Evolutionary conservation across 2,113 vertebrate species (phyloP).

Genomic region (Microtus montanus): DNA sequence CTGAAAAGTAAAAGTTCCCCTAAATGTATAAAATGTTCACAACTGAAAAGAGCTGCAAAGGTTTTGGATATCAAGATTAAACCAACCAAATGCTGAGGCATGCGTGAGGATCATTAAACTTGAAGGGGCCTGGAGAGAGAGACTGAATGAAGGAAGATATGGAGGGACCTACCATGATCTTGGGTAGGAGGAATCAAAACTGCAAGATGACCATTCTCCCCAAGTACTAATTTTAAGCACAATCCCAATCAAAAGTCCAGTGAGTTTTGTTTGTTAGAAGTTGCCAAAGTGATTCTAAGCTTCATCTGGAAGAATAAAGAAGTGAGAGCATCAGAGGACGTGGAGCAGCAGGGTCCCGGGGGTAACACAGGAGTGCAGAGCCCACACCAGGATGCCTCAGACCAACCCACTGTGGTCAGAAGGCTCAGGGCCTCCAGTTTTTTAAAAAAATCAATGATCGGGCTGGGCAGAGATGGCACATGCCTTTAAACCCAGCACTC

Average conservation of each 20-base stretch:
- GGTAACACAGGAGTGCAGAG: neutral
- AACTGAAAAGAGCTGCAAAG: conserved; percentile 19
- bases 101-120: neutral
- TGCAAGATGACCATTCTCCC: conserved; percentile 50
- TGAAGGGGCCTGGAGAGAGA: neutral
- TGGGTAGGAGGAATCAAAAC: conserved; percentile 60
- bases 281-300: conserved; percentile 65
- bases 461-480: no score
- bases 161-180: conserved; percentile 59
- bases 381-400: neutral
- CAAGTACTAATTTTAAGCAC: conserved; percentile 67
- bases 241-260: conserved; percentile 58
- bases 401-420: no score
- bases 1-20: conserved; percentile 10
- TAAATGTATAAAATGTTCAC: conserved; percentile 37
- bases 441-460: conserved; percentile 2
- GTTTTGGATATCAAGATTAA: conserved; percentile 14
- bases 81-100: conserved; percentile 21
- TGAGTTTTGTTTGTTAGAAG: conserved; percentile 36
- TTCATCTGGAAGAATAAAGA: conserved; percentile 71
- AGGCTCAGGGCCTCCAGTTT: neutral
- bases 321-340: conserved; percentile 30
- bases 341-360: neutral
- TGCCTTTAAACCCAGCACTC: no score
- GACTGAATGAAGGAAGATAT: neutral